Conservation (phyloP, 2,797 vertebrate genomes). For the Propithecus perrieri region DNA sequence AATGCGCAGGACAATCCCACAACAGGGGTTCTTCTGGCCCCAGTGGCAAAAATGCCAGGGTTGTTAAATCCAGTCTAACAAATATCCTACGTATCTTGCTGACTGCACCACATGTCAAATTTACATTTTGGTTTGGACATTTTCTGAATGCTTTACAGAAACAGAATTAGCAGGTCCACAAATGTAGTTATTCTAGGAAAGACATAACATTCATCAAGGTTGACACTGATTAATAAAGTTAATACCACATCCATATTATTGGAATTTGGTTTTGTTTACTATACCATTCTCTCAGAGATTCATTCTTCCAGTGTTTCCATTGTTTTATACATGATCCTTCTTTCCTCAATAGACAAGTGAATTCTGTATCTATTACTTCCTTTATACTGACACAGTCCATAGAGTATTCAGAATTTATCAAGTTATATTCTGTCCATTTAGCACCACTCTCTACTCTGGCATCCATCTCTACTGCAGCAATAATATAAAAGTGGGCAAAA, state of each 20-base stretch:
- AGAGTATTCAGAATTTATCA: not conserved
- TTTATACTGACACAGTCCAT: not conserved
- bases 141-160: not conserved
- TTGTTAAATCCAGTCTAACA: not conserved
- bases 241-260: not conserved
- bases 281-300: not conserved
- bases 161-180: not conserved
- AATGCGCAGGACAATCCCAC: not conserved
- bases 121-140: not conserved
- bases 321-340: not conserved
- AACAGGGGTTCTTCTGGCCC: not conserved
- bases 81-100: not conserved
- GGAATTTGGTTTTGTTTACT: not conserved
- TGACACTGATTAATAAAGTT: not conserved
- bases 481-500: no score
- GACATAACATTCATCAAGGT: not conserved
- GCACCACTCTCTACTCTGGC: not conserved
- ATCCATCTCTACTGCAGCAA: no score
- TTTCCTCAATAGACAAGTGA: not conserved
- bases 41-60: no score
- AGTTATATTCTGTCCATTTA: not conserved
- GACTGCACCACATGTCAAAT: not conserved
- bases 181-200: not conserved
- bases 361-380: not conserved
- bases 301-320: not conserved